phyloP scores from a whole-genome alignment of 2,797 vertebrate species.

The Intellagama lesueurii region DNA sequence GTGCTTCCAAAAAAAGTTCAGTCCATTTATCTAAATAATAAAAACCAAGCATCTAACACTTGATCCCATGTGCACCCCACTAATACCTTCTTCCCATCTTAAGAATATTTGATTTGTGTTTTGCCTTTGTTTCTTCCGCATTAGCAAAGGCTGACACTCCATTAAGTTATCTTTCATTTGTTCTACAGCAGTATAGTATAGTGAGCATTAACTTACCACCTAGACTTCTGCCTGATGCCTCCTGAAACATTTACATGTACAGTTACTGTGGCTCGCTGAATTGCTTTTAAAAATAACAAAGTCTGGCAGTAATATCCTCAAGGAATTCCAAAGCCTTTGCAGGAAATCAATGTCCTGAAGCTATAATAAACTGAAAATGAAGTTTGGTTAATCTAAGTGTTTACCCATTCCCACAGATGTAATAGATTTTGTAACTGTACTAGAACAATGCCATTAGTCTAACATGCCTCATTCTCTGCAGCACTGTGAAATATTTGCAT shows the following conservation, averaged over 20 bases:
- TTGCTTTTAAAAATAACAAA: conserved; percentile 64
- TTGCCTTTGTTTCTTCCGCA: conserved; percentile 42
- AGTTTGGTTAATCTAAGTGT: conserved; percentile 47
- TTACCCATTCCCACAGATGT: conserved; percentile 45
- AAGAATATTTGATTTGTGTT: conserved; percentile 17
- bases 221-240: conserved; percentile 53
- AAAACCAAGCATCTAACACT: conserved; percentile 50
- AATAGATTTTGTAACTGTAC: conserved; percentile 49
- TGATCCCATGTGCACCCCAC: conserved; percentile 32
- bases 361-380: conserved; percentile 58
- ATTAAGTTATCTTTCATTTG: conserved; percentile 50
- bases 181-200: neutral
- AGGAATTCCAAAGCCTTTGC: conserved; percentile 62
- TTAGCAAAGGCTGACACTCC: conserved; percentile 43
- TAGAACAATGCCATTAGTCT: conserved; percentile 48
- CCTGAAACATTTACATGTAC: conserved; percentile 53
- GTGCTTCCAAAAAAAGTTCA: conserved; percentile 66
- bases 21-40: conserved; percentile 66
- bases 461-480: conserved; percentile 14
- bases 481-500: conserved; percentile 19
- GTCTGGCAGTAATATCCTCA: conserved; percentile 63
- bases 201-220: conserved; percentile 19
- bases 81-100: conserved; percentile 39
- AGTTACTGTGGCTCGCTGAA: conserved; percentile 45
- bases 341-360: conserved; percentile 52